Conservation (phyloP, 2,113 vertebrate genomes). For the Erythrolamprus reginae region DNA sequence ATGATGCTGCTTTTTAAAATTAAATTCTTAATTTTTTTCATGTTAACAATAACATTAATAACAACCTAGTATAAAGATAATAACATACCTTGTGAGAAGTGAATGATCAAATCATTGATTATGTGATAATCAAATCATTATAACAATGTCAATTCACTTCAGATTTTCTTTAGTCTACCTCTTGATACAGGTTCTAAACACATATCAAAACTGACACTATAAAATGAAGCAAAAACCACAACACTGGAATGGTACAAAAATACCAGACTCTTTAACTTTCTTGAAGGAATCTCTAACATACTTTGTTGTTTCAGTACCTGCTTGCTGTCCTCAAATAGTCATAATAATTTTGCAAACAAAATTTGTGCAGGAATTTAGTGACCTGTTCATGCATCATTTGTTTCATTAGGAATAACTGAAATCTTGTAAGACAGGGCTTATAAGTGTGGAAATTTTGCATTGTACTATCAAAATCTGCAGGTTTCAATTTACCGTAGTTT, state of each 20-base stretch:
- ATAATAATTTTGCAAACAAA: not conserved
- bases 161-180: conserved; percentile 32
- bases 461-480: not conserved
- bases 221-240: not conserved
- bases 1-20: not conserved
- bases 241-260: not conserved
- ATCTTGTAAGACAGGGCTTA: not conserved
- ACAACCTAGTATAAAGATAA: not conserved
- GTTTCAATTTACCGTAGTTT: not conserved
- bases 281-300: not conserved
- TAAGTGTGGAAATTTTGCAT: not conserved
- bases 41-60: not conserved
- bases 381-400: not conserved
- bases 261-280: not conserved
- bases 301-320: not conserved
- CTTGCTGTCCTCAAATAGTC: not conserved
- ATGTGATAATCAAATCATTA: conserved; percentile 2
- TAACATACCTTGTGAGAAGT: conserved; percentile 5
- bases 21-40: not conserved
- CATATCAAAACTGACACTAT: not conserved
- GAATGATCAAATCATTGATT: too few species aligned
- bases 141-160: not conserved
- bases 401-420: not conserved
- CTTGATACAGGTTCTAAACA: conserved; percentile 11
- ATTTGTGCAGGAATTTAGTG: not conserved